Evolutionary conservation across 2,797 vertebrate genomes (phyloP).

Genomic region (Scarus forsteni): DNA sequence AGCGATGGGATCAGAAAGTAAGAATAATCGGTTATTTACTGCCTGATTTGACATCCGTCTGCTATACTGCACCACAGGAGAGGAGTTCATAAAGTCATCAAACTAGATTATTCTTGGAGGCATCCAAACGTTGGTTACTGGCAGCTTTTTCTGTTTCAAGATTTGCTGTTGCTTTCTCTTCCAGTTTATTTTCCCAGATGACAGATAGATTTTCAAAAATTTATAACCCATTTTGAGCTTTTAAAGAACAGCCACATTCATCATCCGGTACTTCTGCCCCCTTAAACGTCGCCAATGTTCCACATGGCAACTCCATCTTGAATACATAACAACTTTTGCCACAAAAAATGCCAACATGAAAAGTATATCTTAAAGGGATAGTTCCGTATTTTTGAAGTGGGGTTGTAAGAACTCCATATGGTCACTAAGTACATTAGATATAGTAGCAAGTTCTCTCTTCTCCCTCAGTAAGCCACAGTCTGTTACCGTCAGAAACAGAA

Average conservation of each 20-base stretch:
- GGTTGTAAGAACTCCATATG: too few relatives aligned
- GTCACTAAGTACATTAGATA: too few relatives aligned
- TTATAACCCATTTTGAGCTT: constrained; percentile 11
- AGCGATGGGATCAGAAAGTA: constrained; percentile 24
- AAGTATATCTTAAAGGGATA: too few relatives aligned
- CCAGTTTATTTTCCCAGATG: constrained; percentile 38
- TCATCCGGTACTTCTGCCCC: not conserved
- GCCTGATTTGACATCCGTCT: constrained; percentile 32
- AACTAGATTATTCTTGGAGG: constrained; percentile 30
- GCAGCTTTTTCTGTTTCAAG: not conserved
- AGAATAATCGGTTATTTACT: constrained; percentile 64
- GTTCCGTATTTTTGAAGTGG: too few relatives aligned
- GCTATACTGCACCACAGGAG: constrained; percentile 37
- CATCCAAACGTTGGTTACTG: constrained; percentile 22
- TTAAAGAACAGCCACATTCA: constrained; percentile 7
- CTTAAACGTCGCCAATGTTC: not conserved
- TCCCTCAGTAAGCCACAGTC: too few relatives aligned
- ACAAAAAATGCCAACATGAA: not conserved
- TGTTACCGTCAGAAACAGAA: too few relatives aligned
- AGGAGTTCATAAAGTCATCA: constrained; percentile 61
- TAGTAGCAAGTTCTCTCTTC: too few relatives aligned
- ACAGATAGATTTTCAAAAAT: constrained; percentile 19
- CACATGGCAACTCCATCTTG: not conserved
- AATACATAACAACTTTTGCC: not conserved
- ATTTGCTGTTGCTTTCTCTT: constrained; percentile 13